Conservation (phyloP, 2,113 vertebrate genomes). For the Neotoma lepida region DNA sequence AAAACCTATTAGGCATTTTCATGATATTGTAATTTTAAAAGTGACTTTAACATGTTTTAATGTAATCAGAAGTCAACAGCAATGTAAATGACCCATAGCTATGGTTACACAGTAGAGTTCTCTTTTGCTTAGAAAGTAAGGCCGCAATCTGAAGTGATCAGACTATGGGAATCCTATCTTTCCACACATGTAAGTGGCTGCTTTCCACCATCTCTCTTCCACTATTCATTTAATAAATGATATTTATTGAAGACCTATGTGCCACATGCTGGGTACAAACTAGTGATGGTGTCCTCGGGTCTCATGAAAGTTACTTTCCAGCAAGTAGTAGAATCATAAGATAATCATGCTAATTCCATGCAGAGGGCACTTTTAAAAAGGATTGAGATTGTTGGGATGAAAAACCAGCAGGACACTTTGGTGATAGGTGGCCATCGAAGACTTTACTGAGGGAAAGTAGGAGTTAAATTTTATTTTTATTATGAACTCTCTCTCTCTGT, state of each 20-base stretch:
- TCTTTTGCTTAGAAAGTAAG: background rate
- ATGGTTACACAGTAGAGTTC: background rate
- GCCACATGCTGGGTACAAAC: background rate
- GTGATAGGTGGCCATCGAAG: background rate
- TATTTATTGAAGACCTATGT: background rate
- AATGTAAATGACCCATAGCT: background rate
- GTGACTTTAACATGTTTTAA: background rate
- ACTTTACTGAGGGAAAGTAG: background rate
- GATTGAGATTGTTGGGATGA: background rate
- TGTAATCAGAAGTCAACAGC: background rate
- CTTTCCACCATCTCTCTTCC: background rate
- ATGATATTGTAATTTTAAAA: background rate
- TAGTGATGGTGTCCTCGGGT: background rate
- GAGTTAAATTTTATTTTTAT: background rate
- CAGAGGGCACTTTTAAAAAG: background rate
- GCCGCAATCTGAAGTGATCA: background rate
- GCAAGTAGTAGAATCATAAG: background rate
- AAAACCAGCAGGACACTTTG: background rate
- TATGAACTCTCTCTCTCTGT: background rate
- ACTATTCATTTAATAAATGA: background rate
- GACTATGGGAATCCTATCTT: background rate
- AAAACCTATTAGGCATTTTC: background rate
- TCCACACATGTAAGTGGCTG: background rate
- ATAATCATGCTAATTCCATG: background rate
- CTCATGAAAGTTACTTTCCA: slow-evolving; percentile 24